Conservation (phyloP, 2,797 vertebrate species). For the Acanthis flammea region DNA sequence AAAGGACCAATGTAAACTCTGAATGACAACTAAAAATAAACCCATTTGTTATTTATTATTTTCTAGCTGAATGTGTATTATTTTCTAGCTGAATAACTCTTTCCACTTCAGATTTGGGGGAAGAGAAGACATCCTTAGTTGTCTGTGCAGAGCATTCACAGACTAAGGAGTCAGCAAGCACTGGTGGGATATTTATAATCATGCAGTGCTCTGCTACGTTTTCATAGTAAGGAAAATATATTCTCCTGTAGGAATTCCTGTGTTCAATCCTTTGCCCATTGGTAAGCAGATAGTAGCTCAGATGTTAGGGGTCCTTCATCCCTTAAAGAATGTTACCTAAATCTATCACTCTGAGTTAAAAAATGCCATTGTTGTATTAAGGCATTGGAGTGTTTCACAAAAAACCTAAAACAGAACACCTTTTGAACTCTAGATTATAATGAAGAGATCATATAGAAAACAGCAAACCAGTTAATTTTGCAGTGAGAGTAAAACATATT, state of each 20-base stretch:
- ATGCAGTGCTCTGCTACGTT: neutral
- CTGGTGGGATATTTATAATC: neutral
- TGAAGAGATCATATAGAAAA: neutral
- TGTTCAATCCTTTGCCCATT: neutral
- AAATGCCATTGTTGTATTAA: neutral
- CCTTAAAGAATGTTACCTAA: neutral
- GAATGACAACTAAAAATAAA: neutral
- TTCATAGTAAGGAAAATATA: neutral
- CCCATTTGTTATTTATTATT: neutral
- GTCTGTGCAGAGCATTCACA: neutral
- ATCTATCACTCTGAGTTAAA: neutral
- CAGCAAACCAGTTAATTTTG: neutral
- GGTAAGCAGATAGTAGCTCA: neutral
- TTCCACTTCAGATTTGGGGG: neutral
- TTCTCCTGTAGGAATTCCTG: neutral
- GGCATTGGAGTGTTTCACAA: neutral
- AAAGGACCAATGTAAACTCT: neutral
- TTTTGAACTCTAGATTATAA: neutral
- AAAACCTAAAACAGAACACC: neutral
- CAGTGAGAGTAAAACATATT: neutral
- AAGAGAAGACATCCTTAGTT: neutral
- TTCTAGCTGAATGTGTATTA: neutral
- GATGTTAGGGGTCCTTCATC: neutral
- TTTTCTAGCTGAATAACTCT: too few species aligned
- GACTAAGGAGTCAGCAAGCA: neutral